Conservation (phyloP, 23 tunicate species). For the Ascidia mentula region DNA sequence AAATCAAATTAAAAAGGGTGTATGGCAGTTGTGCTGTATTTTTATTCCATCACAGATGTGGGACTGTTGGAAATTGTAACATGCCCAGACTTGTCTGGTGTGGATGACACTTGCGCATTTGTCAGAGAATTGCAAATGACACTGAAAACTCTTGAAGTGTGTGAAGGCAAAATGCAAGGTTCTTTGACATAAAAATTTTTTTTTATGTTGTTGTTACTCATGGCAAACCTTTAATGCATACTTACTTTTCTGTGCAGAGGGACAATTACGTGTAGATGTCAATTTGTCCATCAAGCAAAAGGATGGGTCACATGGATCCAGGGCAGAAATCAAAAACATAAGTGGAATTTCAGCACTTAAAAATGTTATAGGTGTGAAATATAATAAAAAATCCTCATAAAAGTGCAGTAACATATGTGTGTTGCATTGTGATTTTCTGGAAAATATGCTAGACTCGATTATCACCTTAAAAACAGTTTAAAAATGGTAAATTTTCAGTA, state of each 20-base stretch:
- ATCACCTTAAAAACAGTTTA: too few species aligned
- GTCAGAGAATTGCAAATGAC: constrained; percentile 54
- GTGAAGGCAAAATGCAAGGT: constrained; percentile 65
- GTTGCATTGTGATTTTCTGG: too few species aligned
- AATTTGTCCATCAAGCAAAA: constrained; percentile 56
- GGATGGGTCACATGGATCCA: constrained; percentile 46
- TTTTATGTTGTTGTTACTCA: neutral
- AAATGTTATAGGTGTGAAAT: constrained; percentile 50
- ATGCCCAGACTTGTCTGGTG: constrained; percentile 49
- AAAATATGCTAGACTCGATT: too few species aligned
- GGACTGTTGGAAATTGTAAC: constrained; percentile 93
- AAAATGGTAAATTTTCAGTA: too few species aligned
- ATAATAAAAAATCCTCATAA: constrained; percentile 66
- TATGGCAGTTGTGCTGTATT: too few species aligned
- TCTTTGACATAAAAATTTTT: neutral
- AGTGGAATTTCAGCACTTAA: constrained; percentile 43
- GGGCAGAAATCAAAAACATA: constrained; percentile 89
- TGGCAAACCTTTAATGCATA: neutral
- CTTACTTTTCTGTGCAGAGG: constrained; percentile 49
- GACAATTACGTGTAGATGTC: constrained; percentile 82
- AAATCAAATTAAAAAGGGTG: too few species aligned
- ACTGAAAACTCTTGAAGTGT: constrained; percentile 44
- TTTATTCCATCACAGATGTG: constrained; percentile 65
- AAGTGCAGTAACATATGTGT: too few species aligned
- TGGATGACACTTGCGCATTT: constrained; percentile 72